Evolutionary conservation across 92 coral and sea anemone genomes (phyloP).

Genomic region (Phenganax subtilis): DNA sequence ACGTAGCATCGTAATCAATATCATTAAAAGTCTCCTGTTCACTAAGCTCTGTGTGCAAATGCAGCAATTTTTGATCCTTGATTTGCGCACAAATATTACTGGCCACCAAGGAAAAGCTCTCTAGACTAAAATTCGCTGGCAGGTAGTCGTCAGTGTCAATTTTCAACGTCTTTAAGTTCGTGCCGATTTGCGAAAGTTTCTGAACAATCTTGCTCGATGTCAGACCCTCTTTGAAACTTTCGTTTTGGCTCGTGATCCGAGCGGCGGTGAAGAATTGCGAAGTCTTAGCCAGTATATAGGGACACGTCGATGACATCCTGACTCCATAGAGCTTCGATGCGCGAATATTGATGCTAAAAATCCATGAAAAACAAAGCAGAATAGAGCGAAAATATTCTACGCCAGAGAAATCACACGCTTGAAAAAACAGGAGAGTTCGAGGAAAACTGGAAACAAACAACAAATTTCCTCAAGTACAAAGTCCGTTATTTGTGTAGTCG

Average conservation of each 20-base stretch:
- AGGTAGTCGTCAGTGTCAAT: slow-evolving; percentile 63
- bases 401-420: not conserved
- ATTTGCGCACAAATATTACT: slow-evolving; percentile 67
- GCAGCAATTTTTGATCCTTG: slow-evolving; percentile 52
- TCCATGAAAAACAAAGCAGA: not conserved
- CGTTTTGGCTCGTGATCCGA: slow-evolving; percentile 61
- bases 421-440: not conserved
- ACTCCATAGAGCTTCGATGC: not conserved
- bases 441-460: slow-evolving; percentile 19
- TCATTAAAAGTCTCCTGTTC: slow-evolving; percentile 16
- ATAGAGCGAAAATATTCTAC: not conserved
- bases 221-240: slow-evolving; percentile 51
- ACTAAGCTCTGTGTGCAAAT: slow-evolving; percentile 47
- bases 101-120: slow-evolving; percentile 66
- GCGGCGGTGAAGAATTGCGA: slow-evolving; percentile 87
- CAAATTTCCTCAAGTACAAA: not conserved
- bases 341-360: not conserved
- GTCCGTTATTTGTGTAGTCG: not conserved
- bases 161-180: slow-evolving; percentile 55
- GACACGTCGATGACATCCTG: slow-evolving; percentile 89
- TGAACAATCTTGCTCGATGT: slow-evolving; percentile 63
- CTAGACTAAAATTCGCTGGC: slow-evolving; percentile 69
- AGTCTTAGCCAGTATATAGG: slow-evolving; percentile 84
- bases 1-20: not conserved
- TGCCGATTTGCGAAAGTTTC: slow-evolving; percentile 47